These are phyloP conservation scores for Cryptotis parvus DNA, from an alignment of 2,113 vertebrate species.

Conservation along the genomic window DNA sequence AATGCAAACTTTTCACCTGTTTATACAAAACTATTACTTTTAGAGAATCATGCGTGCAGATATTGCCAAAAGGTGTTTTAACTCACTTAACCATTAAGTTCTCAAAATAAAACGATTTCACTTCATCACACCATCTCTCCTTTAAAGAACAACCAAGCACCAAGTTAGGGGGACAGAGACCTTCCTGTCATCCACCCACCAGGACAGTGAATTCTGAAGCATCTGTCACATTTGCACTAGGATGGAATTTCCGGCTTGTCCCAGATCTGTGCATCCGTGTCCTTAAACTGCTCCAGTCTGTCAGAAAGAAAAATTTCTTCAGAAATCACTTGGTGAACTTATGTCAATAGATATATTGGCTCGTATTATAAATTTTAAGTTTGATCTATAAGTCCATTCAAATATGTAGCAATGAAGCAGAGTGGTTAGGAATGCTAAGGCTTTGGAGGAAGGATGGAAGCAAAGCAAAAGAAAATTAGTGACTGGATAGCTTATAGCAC, in stretches of 20 bases:
- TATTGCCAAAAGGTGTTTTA: constrained; percentile 35
- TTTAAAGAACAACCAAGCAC: not conserved
- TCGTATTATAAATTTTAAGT: not conserved
- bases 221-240: not conserved
- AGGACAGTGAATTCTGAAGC: not conserved
- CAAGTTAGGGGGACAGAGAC: not conserved
- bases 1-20: not conserved
- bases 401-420: not conserved
- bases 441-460: not conserved
- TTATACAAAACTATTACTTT: not conserved
- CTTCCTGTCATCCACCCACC: no score
- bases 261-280: not conserved
- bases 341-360: not conserved
- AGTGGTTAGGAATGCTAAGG: not conserved
- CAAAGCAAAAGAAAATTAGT: not conserved
- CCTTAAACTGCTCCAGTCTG: not conserved
- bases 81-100: not conserved
- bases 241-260: not conserved
- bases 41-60: not conserved
- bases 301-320: not conserved
- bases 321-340: not conserved
- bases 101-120: constrained; percentile 43
- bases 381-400: not conserved
- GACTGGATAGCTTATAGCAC: not conserved
- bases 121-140: not conserved